Base-by-base conservation (phyloP, 2,797 vertebrate species). In the Anabas testudineus region DNA sequence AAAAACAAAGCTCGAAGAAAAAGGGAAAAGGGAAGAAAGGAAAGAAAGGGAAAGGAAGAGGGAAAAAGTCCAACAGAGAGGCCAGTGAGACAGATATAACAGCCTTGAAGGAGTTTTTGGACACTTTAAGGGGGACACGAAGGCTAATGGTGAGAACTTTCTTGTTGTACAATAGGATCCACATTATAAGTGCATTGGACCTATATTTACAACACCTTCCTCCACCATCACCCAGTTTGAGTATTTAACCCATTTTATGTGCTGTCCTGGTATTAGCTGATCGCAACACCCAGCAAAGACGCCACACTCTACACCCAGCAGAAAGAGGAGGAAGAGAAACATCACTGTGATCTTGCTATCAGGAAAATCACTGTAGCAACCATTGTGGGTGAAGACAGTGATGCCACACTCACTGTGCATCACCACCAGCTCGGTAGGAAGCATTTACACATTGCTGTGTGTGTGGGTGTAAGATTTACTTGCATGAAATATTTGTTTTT, bases 1-100 rank as follows among this genome's bases (percentile, higher is more conserved):
- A 84, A 15, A 86, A 91, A 57, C 59, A 71, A 16, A 69, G 59
- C 57, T 73, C 89, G 2, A 91, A 90, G 85, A 94, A 91, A 60
- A 94, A 92, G 70, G 89, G 88, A 5, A 95, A 93, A 86, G 91
- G 91, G 18, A 95, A 91, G 30, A 93, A 93, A 41, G 90, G 91
- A 15, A 93, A 90, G 74, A 94, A 91, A 71, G 85, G 90, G 2
- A 94, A 93, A 76, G 90, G 90, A 74, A 83, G 81, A 72, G 92
- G 91, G 21, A 93, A 84, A 71, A 94, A 93, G 66, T 88, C 90
- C 0, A 90, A 85, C 63, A 82, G 63, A 54, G 92, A 92, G 51
- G 71, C 73, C 39, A 85, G 80, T n/a, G 89, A 90, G 15, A 87
- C 90, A 52, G 91, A 94, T 21, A 90, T 78, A 82, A 41, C 78